Conservation (phyloP, 1,140 invertebrate genomes). For the Araneus ventricosus region DNA sequence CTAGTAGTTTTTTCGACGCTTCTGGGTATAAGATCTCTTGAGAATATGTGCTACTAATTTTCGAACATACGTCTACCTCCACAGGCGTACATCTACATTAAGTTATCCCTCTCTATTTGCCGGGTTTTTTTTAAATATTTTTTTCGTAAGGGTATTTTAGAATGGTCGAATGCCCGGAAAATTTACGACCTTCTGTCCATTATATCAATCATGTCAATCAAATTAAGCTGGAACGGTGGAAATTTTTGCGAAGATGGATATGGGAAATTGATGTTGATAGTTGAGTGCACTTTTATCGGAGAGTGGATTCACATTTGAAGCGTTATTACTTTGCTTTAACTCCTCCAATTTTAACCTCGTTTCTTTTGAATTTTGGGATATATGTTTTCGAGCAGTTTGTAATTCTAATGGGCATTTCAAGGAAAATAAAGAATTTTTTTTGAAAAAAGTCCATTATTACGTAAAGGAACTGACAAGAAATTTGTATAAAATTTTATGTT, state of each 20-base stretch:
- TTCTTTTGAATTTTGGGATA: no score
- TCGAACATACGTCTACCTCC: background rate
- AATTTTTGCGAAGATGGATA: background rate
- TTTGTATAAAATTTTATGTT: no score
- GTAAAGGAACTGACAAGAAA: no score
- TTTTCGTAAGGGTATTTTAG: background rate
- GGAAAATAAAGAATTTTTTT: no score
- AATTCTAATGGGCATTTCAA: no score
- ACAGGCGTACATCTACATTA: background rate
- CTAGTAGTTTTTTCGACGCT: background rate
- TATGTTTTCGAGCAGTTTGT: no score
- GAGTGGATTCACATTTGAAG: background rate
- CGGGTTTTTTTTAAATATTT: background rate
- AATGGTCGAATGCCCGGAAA: background rate
- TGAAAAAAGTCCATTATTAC: no score
- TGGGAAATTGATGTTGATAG: background rate
- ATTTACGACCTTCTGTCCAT: background rate
- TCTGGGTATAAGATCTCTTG: background rate
- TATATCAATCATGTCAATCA: conserved; percentile 33
- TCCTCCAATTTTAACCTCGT: background rate
- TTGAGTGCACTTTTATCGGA: background rate
- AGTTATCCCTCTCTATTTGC: background rate
- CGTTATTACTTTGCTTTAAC: background rate
- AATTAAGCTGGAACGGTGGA: background rate
- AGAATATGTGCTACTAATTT: background rate